Evolutionary conservation across 2,797 vertebrate species (phyloP).

Genomic region (Orestias chungarensis): DNA sequence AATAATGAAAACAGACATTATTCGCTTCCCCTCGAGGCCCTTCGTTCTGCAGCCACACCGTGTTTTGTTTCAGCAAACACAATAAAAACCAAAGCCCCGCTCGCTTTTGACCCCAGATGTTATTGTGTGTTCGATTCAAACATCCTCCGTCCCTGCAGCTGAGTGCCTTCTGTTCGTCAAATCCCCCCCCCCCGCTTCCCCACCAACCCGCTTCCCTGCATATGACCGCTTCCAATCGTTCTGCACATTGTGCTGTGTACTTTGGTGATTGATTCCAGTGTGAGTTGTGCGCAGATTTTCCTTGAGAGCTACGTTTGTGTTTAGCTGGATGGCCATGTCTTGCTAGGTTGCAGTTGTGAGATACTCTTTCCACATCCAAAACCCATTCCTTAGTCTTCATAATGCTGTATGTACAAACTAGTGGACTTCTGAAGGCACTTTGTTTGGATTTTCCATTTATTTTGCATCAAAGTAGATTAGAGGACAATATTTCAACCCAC

Average conservation of each 20-base stretch:
- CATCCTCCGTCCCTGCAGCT: slow-evolving; percentile 51
- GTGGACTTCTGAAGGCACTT: neutral
- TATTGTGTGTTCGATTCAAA: slow-evolving; percentile 65
- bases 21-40: slow-evolving; percentile 9
- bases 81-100: slow-evolving; percentile 30
- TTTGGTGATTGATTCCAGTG: slow-evolving; percentile 37
- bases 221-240: slow-evolving; percentile 50
- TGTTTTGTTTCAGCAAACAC: slow-evolving; percentile 46
- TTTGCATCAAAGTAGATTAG: neutral
- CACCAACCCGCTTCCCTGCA: slow-evolving; percentile 38
- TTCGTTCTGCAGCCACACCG: slow-evolving; percentile 19
- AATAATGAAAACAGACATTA: slow-evolving; percentile 32
- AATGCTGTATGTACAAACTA: neutral
- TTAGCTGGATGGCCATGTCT: neutral
- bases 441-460: neutral
- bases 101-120: slow-evolving; percentile 60
- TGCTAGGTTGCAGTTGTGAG: no score
- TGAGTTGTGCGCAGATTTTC: slow-evolving; percentile 29
- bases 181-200: slow-evolving; percentile 35
- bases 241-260: slow-evolving; percentile 45
- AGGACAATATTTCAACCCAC: neutral
- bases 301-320: slow-evolving; percentile 37
- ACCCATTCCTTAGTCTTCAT: neutral
- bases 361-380: neutral
- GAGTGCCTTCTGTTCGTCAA: slow-evolving; percentile 58